Evolutionary conservation across 2,888 invertebrate species (phyloP).

Genomic region (Altica lythri): DNA sequence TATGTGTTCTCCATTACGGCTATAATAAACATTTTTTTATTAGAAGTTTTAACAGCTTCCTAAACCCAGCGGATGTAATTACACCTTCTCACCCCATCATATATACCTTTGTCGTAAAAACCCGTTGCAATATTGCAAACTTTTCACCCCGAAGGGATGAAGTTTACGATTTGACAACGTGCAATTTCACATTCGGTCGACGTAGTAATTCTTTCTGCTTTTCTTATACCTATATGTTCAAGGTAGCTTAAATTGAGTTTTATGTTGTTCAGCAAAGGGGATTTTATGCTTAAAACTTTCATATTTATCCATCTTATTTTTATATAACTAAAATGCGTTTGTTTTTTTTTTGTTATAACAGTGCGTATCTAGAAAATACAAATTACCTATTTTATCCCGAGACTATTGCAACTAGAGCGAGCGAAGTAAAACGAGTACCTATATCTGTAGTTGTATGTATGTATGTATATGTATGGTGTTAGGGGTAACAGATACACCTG

Average conservation of each 20-base stretch:
- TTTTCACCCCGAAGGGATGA: constrained; percentile 20
- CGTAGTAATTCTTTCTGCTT: constrained; percentile 23
- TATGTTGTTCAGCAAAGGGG: constrained; percentile 17
- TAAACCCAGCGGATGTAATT: background rate
- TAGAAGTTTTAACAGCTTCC: background rate
- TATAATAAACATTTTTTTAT: constrained; percentile 9
- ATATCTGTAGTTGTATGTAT: too few species aligned
- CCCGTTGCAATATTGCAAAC: constrained; percentile 17
- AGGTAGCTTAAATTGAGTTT: constrained; percentile 14
- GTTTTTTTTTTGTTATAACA: too few species aligned
- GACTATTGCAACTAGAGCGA: too few species aligned
- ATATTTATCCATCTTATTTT: constrained; percentile 24
- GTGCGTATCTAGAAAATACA: too few species aligned
- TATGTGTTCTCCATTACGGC: background rate
- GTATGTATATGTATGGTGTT: too few species aligned
- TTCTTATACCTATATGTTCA: constrained; percentile 9
- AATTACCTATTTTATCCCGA: too few species aligned
- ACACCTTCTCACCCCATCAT: background rate
- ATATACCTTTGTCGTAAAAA: constrained; percentile 8
- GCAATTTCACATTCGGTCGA: constrained; percentile 32
- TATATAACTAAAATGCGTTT: too few species aligned
- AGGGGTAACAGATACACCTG: too few species aligned
- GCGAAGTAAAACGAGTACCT: too few species aligned
- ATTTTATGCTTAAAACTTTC: constrained; percentile 33
- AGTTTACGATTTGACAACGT: constrained; percentile 32